phyloP scores from a whole-genome alignment of 2,888 invertebrate genomes.

The Podabrus alpinus region DNA sequence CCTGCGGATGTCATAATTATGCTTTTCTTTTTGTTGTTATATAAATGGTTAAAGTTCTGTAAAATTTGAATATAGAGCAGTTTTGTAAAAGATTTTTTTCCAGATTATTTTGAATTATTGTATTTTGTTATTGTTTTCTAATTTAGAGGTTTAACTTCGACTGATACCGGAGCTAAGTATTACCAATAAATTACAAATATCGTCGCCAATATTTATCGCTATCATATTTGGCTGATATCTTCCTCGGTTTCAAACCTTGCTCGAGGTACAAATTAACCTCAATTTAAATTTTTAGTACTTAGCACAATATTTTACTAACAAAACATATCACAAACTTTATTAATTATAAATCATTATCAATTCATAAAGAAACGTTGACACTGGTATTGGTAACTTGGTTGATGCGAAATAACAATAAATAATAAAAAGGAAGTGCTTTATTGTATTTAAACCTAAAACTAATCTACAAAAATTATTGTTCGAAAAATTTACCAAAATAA shows the following conservation, averaged over 20 bases:
- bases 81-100: neutral
- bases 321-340: neutral
- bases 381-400: neutral
- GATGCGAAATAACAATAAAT: neutral
- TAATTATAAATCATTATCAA: neutral
- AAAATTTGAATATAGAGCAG: constrained; percentile 9
- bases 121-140: neutral
- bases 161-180: neutral
- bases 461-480: neutral
- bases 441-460: neutral
- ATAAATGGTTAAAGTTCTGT: constrained; percentile 11
- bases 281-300: neutral
- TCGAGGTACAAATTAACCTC: neutral
- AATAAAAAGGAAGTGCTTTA: neutral
- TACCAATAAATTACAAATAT: neutral
- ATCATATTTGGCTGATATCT: neutral
- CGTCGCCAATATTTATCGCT: neutral
- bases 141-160: neutral
- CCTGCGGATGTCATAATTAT: constrained; percentile 12
- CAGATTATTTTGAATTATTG: neutral
- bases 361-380: neutral
- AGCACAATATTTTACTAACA: neutral
- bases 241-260: neutral
- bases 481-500: neutral
- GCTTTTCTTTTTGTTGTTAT: constrained; percentile 8